A percentile compares a stretch with the other conserved stretches of the same genome.
These are phyloP conservation scores for Drosophila nr. perissopoda DNA, from an alignment of 2,888 invertebrate genomes.

Conservation along the genomic window DNA sequence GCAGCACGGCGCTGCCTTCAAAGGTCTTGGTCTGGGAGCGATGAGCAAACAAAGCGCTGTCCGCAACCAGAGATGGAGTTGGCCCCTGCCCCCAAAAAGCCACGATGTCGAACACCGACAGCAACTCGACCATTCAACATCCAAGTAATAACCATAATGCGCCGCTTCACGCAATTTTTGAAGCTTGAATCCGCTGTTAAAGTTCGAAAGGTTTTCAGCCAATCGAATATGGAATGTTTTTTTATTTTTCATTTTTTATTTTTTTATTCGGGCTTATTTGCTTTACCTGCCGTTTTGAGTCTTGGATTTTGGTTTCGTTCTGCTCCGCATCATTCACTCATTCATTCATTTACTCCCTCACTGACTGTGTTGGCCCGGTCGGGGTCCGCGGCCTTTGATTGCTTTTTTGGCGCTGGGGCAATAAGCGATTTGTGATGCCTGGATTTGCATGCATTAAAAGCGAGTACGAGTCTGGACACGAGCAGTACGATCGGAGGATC, in stretches of 20 bases:
- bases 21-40: slow-evolving; percentile 44
- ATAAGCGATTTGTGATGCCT: slow-evolving; percentile 56
- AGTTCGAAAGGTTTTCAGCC: slow-evolving; percentile 68
- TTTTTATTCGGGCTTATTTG: slow-evolving; percentile 39
- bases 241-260: not conserved
- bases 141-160: slow-evolving; percentile 65
- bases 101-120: slow-evolving; percentile 4
- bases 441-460: slow-evolving; percentile 53
- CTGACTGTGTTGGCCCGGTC: slow-evolving; percentile 40
- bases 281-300: slow-evolving; percentile 41
- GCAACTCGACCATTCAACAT: slow-evolving; percentile 27
- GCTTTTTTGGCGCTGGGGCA: slow-evolving; percentile 57
- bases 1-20: slow-evolving; percentile 53
- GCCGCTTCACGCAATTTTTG: slow-evolving; percentile 70
- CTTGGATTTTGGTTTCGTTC: slow-evolving; percentile 43
- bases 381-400: slow-evolving; percentile 64
- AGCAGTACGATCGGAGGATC: slow-evolving; percentile 8
- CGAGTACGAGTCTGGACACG: slow-evolving; percentile 15
- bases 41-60: slow-evolving; percentile 65
- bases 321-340: slow-evolving; percentile 59
- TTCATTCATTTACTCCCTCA: slow-evolving; percentile 30
- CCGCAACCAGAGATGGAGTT: slow-evolving; percentile 34
- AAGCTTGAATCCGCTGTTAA: slow-evolving; percentile 51
- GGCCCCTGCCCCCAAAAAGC: slow-evolving; percentile 26
- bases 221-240: slow-evolving; percentile 59